A percentile compares a stretch with the other conserved stretches of the same genome.
phyloP scores from a whole-genome alignment of 2,113 vertebrate species.

The Neodon shergylaensis region DNA sequence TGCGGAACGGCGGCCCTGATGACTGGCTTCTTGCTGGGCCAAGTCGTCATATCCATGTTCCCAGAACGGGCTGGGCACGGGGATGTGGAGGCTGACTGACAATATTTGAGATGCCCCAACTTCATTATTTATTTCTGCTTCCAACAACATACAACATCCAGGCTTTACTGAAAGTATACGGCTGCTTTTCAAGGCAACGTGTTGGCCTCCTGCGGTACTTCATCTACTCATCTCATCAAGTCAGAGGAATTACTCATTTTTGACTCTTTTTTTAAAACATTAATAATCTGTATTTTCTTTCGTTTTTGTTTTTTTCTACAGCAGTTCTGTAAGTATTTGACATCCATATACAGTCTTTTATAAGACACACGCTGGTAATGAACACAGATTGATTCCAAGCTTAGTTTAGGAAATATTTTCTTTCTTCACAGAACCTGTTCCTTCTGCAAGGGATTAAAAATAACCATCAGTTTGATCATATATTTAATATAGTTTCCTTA shows the following conservation, averaged over 20 bases:
- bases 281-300: neutral
- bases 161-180: neutral
- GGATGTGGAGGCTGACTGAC: neutral
- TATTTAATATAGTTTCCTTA: neutral
- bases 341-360: neutral
- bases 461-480: neutral
- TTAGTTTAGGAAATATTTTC: constrained; percentile 20
- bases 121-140: neutral
- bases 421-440: neutral
- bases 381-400: neutral
- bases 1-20: too few relatives aligned
- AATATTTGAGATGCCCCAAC: neutral
- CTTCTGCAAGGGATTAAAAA: neutral
- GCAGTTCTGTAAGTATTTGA: neutral
- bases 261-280: neutral
- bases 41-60: neutral
- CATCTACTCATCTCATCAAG: neutral
- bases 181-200: neutral
- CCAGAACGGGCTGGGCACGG: neutral
- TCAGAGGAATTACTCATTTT: neutral
- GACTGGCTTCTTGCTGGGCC: neutral
- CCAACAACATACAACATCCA: neutral
- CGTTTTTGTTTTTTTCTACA: neutral
- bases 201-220: neutral
- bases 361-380: neutral